A percentile compares a stretch with the other conserved stretches of the same genome.
phyloP scores from a whole-genome alignment of 2,888 invertebrate species.

The Andricus curvator region DNA sequence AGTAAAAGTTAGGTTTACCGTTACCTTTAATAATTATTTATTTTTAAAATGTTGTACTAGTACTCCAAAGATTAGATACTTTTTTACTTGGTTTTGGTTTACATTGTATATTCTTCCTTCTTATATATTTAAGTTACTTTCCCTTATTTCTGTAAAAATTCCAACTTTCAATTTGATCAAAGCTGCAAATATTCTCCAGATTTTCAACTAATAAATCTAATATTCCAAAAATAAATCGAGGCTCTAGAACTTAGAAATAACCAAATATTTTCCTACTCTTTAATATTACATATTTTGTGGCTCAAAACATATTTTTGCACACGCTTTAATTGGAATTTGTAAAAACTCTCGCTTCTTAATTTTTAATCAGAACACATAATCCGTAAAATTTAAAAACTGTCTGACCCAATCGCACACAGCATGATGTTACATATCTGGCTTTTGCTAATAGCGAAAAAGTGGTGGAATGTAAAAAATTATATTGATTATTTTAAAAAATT shows the following conservation, averaged over 20 bases:
- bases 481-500: conserved; percentile 60
- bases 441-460: conserved; percentile 21
- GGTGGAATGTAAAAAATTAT: conserved; percentile 8
- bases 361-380: conserved; percentile 4
- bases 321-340: neutral
- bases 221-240: neutral
- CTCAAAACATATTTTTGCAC: neutral
- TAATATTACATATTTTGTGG: neutral
- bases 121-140: neutral
- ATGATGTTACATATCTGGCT: conserved; percentile 35
- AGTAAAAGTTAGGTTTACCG: too few relatives aligned
- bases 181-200: neutral
- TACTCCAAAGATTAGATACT: neutral
- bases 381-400: neutral
- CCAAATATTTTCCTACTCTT: neutral
- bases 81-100: neutral
- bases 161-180: neutral
- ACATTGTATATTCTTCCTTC: neutral
- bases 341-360: neutral
- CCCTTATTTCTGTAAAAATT: neutral
- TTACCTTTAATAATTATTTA: neutral
- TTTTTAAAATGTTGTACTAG: neutral
- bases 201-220: neutral
- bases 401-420: conserved; percentile 2
- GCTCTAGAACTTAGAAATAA: neutral